These are phyloP conservation scores for Theretra japonica DNA, from an alignment of 2,888 invertebrate species.

Conservation along the genomic window DNA sequence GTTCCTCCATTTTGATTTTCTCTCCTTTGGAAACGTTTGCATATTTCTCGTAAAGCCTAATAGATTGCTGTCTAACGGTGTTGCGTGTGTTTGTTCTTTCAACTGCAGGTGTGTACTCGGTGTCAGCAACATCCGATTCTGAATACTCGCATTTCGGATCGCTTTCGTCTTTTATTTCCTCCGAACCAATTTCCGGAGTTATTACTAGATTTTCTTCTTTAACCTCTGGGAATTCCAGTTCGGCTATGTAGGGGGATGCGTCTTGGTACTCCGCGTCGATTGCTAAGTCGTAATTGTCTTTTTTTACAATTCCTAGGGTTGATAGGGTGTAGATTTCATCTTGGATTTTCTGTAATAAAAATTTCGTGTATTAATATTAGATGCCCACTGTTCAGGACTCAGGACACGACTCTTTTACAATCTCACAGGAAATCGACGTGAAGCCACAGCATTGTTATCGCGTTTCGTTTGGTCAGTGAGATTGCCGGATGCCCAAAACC, in stretches of 20 bases:
- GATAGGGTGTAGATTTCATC: constrained; percentile 16
- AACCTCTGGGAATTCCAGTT: not conserved
- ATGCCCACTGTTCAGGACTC: too few relatives aligned
- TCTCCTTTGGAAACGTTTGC: constrained; percentile 32
- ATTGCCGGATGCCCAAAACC: too few relatives aligned
- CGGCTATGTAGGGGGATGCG: not conserved
- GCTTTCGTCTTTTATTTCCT: constrained; percentile 1
- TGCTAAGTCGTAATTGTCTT: constrained; percentile 22
- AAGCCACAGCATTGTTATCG: too few relatives aligned
- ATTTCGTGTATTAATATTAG: too few relatives aligned
- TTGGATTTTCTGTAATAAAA: constrained; percentile 14
- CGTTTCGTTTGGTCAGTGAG: too few relatives aligned
- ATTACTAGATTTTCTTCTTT: not conserved
- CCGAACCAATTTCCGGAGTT: not conserved
- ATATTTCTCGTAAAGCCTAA: constrained; percentile 35
- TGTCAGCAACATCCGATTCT: not conserved
- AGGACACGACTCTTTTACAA: too few relatives aligned
- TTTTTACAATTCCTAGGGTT: constrained; percentile 3
- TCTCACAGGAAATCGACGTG: too few relatives aligned
- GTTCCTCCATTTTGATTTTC: constrained; percentile 39
- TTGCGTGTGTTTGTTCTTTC: not conserved
- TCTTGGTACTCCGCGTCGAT: constrained; percentile 11
- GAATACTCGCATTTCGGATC: not conserved
- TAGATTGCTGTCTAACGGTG: constrained; percentile 30
- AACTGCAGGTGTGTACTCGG: too few relatives aligned